Evolutionary conservation across 2,888 invertebrate species (phyloP), one percentile per base, ranked within the genome.

Genomic region (Argyresthia albistria): DNA sequence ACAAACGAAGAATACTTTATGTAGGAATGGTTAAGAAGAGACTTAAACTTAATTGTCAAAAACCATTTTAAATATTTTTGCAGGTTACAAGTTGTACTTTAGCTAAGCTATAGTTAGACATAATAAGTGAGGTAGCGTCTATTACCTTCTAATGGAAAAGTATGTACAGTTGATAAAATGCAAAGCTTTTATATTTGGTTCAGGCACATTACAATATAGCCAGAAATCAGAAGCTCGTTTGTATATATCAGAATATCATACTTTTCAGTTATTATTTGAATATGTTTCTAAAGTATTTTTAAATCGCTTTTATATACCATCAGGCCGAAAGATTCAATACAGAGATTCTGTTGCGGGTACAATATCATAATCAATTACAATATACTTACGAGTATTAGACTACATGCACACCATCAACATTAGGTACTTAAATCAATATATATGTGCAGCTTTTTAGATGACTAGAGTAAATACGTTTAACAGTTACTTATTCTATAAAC

Each of bases 381-480:
- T 66, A 72, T 75, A 76, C 70, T 68, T 75, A 76, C 71, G 81
- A 84, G 82, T 82, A 82, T 82, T 77, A 71, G 25, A 70, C 80
- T 83, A 81, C 75, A 70, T 78, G 79, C 84, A 81, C 84, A 80
- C 76, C 65, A 65, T 70, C 61, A 69, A 65, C 58, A 64, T 72
- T 67, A 72, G 56, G 67, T 64, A 69, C 60, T n/a, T n/a, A n/a
- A n/a, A 67, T 75, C 75, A 65, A 66, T 75, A 76, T 73, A 73
- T 73, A 80, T 80, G 86, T 86, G 87, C 84, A 80, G 73, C 75
- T 80, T 82, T n/a, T 79, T 82, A 75, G 76, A 73, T 88, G 88
- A 88, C 88, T 88, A 88, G 88, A 88, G 72, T 84, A 81, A 70
- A 75, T 79, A 81, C 68, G 69, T 80, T 80, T 73, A 79, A 76